A percentile compares a stretch with the other conserved stretches of the same genome.
phyloP scores from a whole-genome alignment of 2,113 vertebrate genomes.

The Pipa parva region DNA sequence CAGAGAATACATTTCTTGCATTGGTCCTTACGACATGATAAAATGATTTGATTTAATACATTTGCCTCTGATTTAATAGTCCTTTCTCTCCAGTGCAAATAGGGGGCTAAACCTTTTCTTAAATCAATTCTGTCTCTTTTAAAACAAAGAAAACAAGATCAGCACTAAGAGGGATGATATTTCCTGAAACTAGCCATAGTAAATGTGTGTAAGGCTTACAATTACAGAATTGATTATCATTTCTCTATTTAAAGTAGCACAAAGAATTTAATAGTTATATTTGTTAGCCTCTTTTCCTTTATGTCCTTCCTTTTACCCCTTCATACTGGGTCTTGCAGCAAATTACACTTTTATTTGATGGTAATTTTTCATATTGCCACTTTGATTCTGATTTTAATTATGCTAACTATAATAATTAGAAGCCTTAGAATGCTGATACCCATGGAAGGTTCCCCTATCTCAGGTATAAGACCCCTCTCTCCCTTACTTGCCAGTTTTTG shows the following conservation, averaged over 20 bases:
- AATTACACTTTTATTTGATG: too few species aligned
- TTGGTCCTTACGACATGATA: conserved; percentile 10
- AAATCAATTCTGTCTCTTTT: conserved; percentile 22
- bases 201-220: conserved; percentile 4
- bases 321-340: background rate
- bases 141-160: conserved; percentile 29
- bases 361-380: too few species aligned
- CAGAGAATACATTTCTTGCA: conserved; percentile 22
- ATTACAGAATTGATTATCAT: conserved; percentile 28
- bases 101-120: background rate
- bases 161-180: conserved; percentile 18
- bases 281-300: background rate
- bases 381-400: too few species aligned
- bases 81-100: conserved; percentile 13
- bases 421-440: too few species aligned
- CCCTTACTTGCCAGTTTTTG: too few species aligned
- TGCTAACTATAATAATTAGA: too few species aligned
- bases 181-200: conserved; percentile 1
- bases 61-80: conserved; percentile 15
- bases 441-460: too few species aligned
- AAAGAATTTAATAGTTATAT: conserved; percentile 9
- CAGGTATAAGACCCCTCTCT: too few species aligned
- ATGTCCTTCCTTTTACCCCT: background rate
- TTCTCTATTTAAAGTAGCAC: conserved; percentile 35
- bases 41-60: conserved; percentile 20